These are phyloP conservation scores for Girardia tigrina DNA, from an alignment of 2,888 invertebrate species.

Conservation along the genomic window DNA sequence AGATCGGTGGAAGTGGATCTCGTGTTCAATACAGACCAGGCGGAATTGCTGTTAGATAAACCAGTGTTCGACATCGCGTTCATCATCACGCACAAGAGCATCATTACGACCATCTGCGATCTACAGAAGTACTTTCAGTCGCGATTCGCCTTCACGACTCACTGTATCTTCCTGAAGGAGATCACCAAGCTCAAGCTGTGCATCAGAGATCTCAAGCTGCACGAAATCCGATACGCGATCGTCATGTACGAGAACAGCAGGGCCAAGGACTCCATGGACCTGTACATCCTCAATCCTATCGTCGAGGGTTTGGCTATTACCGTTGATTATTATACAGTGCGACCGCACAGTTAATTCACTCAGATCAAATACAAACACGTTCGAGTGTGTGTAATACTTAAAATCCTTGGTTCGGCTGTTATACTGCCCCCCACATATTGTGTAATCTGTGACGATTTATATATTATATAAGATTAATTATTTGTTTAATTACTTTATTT, in stretches of 20 bases:
- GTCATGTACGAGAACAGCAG: neutral
- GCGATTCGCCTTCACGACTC: neutral
- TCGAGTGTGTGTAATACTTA: too few species aligned
- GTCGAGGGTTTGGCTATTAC: neutral
- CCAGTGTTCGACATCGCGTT: neutral
- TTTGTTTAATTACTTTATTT: too few species aligned
- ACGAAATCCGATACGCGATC: neutral
- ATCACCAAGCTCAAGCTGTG: neutral
- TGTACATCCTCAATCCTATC: neutral
- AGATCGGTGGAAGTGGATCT: too few species aligned
- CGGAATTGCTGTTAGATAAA: neutral
- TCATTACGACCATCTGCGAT: neutral
- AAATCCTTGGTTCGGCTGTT: too few species aligned
- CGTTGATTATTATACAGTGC: too few species aligned
- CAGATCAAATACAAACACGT: too few species aligned
- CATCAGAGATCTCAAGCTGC: neutral
- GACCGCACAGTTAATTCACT: too few species aligned
- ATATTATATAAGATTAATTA: too few species aligned
- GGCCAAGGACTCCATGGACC: neutral
- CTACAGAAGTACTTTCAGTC: neutral
- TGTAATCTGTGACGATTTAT: too few species aligned
- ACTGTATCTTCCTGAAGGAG: neutral
- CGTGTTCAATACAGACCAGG: too few species aligned
- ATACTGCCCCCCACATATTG: too few species aligned
- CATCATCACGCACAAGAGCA: neutral